Conservation (phyloP, 2,113 vertebrate genomes). For the Epinephelus fuscoguttatus region DNA sequence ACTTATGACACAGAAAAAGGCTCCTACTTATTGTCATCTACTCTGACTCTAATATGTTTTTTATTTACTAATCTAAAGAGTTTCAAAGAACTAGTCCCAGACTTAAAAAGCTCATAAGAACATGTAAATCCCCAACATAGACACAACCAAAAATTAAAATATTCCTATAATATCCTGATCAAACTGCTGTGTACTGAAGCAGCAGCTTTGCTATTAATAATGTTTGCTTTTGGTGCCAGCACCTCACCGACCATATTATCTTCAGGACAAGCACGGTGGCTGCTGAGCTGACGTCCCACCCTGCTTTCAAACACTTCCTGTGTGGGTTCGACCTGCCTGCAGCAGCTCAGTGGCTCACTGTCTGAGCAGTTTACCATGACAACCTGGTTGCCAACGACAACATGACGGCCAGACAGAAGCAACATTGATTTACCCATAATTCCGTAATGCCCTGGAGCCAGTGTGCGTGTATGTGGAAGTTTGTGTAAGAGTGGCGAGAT, state of each 20-base stretch:
- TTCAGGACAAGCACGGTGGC: constrained; percentile 48
- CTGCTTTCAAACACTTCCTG: constrained; percentile 68
- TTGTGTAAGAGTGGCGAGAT: constrained; percentile 57
- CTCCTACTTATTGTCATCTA: not conserved
- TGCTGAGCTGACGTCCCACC: constrained; percentile 20
- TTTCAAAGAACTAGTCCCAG: not conserved
- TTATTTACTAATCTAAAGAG: not conserved
- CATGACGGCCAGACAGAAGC: constrained; percentile 76
- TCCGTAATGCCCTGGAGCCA: constrained; percentile 37
- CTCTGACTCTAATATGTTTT: not conserved
- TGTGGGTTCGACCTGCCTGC: constrained; percentile 40
- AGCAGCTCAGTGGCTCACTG: constrained; percentile 68
- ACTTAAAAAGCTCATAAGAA: not conserved
- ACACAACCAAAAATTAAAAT: not conserved
- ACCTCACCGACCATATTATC: constrained; percentile 29
- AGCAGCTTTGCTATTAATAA: constrained; percentile 17
- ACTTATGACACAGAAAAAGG: not conserved
- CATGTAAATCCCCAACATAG: not conserved
- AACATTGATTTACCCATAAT: constrained; percentile 75
- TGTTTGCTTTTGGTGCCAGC: constrained; percentile 17
- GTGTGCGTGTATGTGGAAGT: constrained; percentile 1
- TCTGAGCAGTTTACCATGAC: constrained; percentile 59
- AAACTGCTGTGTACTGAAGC: not conserved
- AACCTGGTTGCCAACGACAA: constrained; percentile 73
- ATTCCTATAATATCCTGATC: not conserved